phyloP scores from a whole-genome alignment of 1,140 invertebrate genomes.

The Diprion similis region DNA sequence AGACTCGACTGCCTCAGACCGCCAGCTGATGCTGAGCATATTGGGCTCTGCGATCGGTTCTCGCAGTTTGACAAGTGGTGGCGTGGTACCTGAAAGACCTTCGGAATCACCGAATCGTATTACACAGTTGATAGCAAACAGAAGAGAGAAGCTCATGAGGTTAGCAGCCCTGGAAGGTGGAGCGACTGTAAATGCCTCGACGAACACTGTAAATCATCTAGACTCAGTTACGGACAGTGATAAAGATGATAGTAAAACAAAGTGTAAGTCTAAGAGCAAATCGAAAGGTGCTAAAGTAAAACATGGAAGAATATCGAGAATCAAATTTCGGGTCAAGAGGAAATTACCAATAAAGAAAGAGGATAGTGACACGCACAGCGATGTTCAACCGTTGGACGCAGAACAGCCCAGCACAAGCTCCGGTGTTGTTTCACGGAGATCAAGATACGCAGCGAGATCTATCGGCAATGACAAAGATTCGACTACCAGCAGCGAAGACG shows the following conservation, averaged over 20 bases:
- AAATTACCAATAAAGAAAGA: constrained; percentile 42
- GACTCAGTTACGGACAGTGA: constrained; percentile 29
- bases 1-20: constrained; percentile 43
- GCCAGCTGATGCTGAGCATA: constrained; percentile 30
- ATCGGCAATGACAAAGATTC: constrained; percentile 39
- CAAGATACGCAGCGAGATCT: constrained; percentile 35
- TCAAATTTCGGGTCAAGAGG: constrained; percentile 35
- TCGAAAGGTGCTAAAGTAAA: constrained; percentile 48
- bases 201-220: constrained; percentile 23
- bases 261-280: constrained; percentile 45
- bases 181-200: constrained; percentile 22
- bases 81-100: constrained; percentile 41
- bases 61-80: constrained; percentile 28
- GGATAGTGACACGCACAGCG: constrained; percentile 41
- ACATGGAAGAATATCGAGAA: constrained; percentile 31
- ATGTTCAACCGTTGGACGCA: constrained; percentile 39
- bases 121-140: constrained; percentile 52
- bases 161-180: constrained; percentile 47
- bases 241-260: constrained; percentile 26
- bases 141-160: constrained; percentile 53
- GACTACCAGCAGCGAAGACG: constrained; percentile 39
- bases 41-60: constrained; percentile 37
- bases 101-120: constrained; percentile 54
- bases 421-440: constrained; percentile 47
- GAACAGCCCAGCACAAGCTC: constrained; percentile 58